Percentiles rank a stretch among this genome's conserved stretches.
Conservation (phyloP, 1,140 invertebrate species). For the Formica exsecta region DNA sequence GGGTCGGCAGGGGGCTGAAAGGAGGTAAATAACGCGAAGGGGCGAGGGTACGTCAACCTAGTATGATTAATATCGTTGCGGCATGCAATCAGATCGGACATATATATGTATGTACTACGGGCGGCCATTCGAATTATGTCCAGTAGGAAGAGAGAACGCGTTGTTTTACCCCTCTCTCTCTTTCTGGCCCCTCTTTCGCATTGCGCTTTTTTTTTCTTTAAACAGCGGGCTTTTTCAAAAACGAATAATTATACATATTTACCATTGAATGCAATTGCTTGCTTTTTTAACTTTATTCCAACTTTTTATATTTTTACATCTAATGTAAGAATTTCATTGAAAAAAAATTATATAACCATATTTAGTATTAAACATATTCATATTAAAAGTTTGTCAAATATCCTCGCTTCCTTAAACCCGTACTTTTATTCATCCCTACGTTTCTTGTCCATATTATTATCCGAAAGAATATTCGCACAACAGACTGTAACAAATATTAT, state of each 20-base stretch:
- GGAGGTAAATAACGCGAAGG: slow-evolving; percentile 82
- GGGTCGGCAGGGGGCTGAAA: slow-evolving; percentile 75
- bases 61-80: slow-evolving; percentile 84
- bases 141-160: slow-evolving; percentile 55
- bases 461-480: not conserved
- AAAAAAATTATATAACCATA: not conserved
- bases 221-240: slow-evolving; percentile 9
- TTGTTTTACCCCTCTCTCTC: slow-evolving; percentile 8
- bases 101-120: slow-evolving; percentile 70
- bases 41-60: slow-evolving; percentile 82
- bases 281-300: not conserved
- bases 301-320: no score
- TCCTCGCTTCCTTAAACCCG: not conserved
- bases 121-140: slow-evolving; percentile 75
- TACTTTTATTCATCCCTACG: not conserved
- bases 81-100: slow-evolving; percentile 85
- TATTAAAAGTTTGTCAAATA: not conserved
- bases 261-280: not conserved
- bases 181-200: slow-evolving; percentile 8
- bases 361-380: not conserved
- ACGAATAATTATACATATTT: not conserved
- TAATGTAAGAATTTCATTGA: not conserved
- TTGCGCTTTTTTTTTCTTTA: slow-evolving; percentile 12
- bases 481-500: slow-evolving; percentile 18
- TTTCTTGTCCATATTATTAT: not conserved